Percentiles rank a stretch among this genome's conserved stretches.
Evolutionary conservation across 30 jellyfish, hydroid and myxozoan species (phyloP).

Genomic region (Aurelia aurita complex sp. Pacific): DNA sequence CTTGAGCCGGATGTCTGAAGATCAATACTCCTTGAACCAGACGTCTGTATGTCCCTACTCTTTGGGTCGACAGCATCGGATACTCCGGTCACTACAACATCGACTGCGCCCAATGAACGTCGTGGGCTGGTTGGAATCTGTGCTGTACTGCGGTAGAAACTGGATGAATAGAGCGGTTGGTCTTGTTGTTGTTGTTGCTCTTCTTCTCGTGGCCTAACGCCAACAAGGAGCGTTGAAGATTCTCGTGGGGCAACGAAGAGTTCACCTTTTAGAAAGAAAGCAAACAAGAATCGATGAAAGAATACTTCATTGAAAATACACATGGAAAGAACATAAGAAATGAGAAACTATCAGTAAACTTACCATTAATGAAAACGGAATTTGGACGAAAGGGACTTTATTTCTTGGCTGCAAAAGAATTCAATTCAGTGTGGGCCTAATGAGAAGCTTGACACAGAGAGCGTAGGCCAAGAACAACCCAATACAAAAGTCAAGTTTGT

Average conservation of each 20-base stretch:
- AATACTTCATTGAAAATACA: neutral
- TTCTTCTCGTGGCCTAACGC: constrained; percentile 70
- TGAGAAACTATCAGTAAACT: too few species aligned
- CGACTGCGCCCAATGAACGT: constrained; percentile 73
- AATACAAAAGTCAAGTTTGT: too few species aligned
- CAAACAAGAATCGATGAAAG: neutral
- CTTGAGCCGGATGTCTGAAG: neutral
- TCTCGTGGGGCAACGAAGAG: constrained; percentile 61
- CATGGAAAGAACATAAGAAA: too few species aligned
- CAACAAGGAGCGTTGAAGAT: constrained; percentile 56
- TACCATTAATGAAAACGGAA: too few species aligned
- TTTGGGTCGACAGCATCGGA: constrained; percentile 37
- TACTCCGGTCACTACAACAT: constrained; percentile 73
- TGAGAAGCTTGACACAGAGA: too few species aligned
- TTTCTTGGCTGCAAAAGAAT: neutral
- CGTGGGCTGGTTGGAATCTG: constrained; percentile 67
- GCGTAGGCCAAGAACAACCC: too few species aligned
- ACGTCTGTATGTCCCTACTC: neutral
- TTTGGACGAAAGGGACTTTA: neutral
- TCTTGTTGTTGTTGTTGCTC: constrained; percentile 21
- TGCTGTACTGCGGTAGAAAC: constrained; percentile 87
- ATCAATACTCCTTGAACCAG: constrained; percentile 2
- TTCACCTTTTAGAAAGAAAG: constrained; percentile 30
- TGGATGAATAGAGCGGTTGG: constrained; percentile 60
- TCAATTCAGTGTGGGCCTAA: too few species aligned